These are phyloP conservation scores for Resseliella maxima DNA, from an alignment of 2,888 invertebrate species.

Conservation along the genomic window DNA sequence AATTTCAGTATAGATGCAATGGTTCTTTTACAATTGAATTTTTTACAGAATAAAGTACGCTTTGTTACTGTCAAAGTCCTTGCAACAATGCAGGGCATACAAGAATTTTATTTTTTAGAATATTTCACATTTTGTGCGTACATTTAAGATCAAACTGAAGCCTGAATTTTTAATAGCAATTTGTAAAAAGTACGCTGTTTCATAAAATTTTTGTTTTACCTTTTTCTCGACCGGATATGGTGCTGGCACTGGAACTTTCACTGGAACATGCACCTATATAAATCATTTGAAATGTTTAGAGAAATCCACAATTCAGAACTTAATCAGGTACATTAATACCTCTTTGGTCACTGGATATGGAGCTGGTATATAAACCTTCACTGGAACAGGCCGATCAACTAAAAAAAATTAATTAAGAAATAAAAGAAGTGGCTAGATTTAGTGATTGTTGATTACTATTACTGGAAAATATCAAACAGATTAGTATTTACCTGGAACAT, in stretches of 20 bases:
- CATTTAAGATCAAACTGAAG: no score
- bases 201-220: slow-evolving; percentile 62
- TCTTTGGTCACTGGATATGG: slow-evolving; percentile 85
- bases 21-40: no score
- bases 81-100: no score
- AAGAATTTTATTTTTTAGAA: no score
- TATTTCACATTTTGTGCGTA: no score
- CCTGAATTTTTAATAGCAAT: no score
- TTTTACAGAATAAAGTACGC: no score
- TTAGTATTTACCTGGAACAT: slow-evolving; percentile 71
- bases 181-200: no score
- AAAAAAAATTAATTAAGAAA: background rate
- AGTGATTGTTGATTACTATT: background rate
- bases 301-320: background rate
- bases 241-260: slow-evolving; percentile 70
- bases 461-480: no score
- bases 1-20: no score
- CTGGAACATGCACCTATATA: slow-evolving; percentile 72
- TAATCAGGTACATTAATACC: slow-evolving; percentile 67
- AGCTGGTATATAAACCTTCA: slow-evolving; percentile 74
- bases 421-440: background rate
- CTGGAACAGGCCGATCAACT: slow-evolving; percentile 75
- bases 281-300: background rate
- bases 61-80: no score
- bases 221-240: slow-evolving; percentile 74